Conservation (phyloP, 2,888 invertebrate species). For the Leptodirus hochenwartii region DNA sequence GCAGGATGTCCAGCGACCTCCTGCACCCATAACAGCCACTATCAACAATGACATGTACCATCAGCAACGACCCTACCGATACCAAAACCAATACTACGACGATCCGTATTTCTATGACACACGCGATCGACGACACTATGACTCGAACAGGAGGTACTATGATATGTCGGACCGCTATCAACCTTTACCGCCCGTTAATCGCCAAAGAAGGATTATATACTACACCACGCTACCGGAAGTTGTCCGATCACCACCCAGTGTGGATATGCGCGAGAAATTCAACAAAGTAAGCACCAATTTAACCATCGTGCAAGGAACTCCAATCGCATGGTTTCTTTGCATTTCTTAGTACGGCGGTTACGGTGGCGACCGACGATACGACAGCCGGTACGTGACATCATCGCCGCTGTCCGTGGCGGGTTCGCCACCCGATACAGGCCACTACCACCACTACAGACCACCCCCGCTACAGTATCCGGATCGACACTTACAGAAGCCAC, state of each 20-base stretch:
- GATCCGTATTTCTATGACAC: too few species aligned
- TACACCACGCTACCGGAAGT: conserved; percentile 54
- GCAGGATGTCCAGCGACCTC: too few species aligned
- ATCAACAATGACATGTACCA: conserved; percentile 7
- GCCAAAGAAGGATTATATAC: conserved; percentile 39
- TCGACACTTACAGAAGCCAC: too few species aligned
- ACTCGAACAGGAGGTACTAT: conserved; percentile 7
- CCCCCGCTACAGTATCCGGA: background rate
- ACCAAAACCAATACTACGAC: conserved; percentile 8
- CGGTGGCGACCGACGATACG: conserved; percentile 11
- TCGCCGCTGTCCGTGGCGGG: conserved; percentile 13
- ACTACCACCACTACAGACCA: background rate
- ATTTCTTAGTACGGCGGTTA: too few species aligned
- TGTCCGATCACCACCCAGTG: conserved; percentile 39
- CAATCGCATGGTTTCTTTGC: too few species aligned
- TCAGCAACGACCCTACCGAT: conserved; percentile 1
- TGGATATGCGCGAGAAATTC: conserved; percentile 35
- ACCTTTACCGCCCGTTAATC: conserved; percentile 2
- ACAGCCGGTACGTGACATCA: conserved; percentile 14
- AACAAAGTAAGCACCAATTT: conserved; percentile 18
- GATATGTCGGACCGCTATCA: conserved; percentile 8
- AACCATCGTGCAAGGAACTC: background rate
- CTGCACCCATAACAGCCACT: too few species aligned
- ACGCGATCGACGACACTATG: background rate
- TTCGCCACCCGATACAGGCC: conserved; percentile 3